phyloP scores from a whole-genome alignment of 2,113 vertebrate species.

The Calyptomena viridis region DNA sequence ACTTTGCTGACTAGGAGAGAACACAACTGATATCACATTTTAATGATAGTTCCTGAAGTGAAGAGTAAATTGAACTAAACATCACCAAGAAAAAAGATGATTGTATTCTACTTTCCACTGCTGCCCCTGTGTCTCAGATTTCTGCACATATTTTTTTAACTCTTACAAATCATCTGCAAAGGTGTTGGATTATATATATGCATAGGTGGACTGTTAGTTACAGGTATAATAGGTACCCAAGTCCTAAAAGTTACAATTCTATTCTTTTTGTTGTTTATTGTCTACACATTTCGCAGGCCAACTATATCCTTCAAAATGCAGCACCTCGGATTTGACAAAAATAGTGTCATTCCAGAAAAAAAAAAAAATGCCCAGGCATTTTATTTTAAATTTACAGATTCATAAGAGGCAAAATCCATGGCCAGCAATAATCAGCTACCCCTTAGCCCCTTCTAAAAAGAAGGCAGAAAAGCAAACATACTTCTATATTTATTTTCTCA shows the following conservation, averaged over 20 bases:
- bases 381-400: not conserved
- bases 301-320: not conserved
- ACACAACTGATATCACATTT: not conserved
- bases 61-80: not conserved
- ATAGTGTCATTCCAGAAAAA: not conserved
- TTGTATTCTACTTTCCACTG: slow-evolving; percentile 11
- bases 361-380: not conserved
- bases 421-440: not conserved
- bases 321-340: not conserved
- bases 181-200: not conserved
- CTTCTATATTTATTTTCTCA: not conserved
- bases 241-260: not conserved
- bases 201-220: not conserved
- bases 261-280: not conserved
- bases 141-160: not conserved
- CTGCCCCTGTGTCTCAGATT: not conserved
- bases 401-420: not conserved
- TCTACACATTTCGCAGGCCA: not conserved
- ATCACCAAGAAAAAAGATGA: not conserved
- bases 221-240: not conserved
- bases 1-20: not conserved
- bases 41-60: not conserved
- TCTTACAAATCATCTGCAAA: not conserved
- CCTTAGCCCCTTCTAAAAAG: not conserved
- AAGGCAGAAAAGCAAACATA: not conserved